These are phyloP conservation scores for Melanotus villosus DNA, from an alignment of 2,888 invertebrate genomes.

Conservation along the genomic window DNA sequence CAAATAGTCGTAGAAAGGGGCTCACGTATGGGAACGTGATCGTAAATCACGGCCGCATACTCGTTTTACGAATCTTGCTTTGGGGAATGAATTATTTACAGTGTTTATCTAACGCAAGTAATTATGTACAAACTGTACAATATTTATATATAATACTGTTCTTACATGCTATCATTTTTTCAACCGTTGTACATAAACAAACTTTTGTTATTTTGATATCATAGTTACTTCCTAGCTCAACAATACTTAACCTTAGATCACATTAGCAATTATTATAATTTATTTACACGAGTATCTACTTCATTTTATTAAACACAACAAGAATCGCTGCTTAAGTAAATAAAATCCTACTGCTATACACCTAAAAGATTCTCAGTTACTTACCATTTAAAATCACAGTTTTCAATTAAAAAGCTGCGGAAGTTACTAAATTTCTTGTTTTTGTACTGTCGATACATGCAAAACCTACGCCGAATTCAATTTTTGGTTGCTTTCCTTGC, in stretches of 20 bases:
- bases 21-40: slow-evolving; percentile 42
- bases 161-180: slow-evolving; percentile 30
- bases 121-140: slow-evolving; percentile 40
- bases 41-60: slow-evolving; percentile 37
- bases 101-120: slow-evolving; percentile 27
- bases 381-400: slow-evolving; percentile 46
- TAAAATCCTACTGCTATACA: slow-evolving; percentile 28
- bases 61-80: slow-evolving; percentile 45
- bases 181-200: slow-evolving; percentile 31
- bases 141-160: slow-evolving; percentile 30
- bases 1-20: slow-evolving; percentile 52
- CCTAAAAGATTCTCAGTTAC: slow-evolving; percentile 39
- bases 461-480: neutral
- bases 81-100: slow-evolving; percentile 43
- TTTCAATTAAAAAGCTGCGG: slow-evolving; percentile 41
- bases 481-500: neutral
- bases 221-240: slow-evolving; percentile 17
- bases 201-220: slow-evolving; percentile 30
- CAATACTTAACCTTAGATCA: slow-evolving; percentile 45
- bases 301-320: slow-evolving; percentile 12
- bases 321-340: slow-evolving; percentile 32
- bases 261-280: slow-evolving; percentile 46
- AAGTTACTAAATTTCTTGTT: slow-evolving; percentile 24
- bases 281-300: slow-evolving; percentile 33
- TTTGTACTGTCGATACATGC: slow-evolving; percentile 19